Percentiles rank a stretch among this genome's conserved stretches.
Conservation (phyloP, 2,113 vertebrate genomes). For the Microcebus tavaratra region DNA sequence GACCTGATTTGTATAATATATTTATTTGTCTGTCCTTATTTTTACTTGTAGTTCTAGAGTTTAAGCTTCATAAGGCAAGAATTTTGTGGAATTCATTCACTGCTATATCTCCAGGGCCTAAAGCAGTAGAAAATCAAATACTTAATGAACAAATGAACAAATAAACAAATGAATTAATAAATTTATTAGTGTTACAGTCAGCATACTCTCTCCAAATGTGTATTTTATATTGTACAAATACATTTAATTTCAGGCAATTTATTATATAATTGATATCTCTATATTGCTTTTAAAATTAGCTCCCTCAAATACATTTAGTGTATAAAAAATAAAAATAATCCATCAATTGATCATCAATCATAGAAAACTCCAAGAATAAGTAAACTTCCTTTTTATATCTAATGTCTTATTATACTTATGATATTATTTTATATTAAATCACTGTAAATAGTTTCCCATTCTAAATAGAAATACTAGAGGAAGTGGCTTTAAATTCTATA, state of each 20-base stretch:
- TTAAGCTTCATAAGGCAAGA: neutral
- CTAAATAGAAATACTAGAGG: neutral
- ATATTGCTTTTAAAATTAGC: neutral
- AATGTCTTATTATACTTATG: neutral
- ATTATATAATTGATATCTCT: neutral
- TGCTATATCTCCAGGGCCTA: neutral
- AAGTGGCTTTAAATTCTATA: neutral
- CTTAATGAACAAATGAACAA: neutral
- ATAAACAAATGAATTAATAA: neutral
- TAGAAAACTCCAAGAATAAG: neutral
- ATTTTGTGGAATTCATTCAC: neutral
- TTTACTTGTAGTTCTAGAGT: neutral
- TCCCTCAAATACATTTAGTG: slow-evolving; percentile 4
- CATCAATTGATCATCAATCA: neutral
- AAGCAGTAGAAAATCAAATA: neutral
- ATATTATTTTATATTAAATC: neutral
- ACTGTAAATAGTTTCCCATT: neutral
- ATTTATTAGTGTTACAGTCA: neutral
- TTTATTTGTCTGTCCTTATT: neutral
- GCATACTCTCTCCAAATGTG: neutral
- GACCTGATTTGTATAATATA: neutral
- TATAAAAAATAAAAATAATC: slow-evolving; percentile 35
- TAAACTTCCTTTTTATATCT: neutral
- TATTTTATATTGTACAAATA: neutral
- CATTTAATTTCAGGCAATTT: neutral